These are phyloP conservation scores for Stegana nigrithorax DNA, from an alignment of 2,888 invertebrate genomes.

Conservation along the genomic window DNA sequence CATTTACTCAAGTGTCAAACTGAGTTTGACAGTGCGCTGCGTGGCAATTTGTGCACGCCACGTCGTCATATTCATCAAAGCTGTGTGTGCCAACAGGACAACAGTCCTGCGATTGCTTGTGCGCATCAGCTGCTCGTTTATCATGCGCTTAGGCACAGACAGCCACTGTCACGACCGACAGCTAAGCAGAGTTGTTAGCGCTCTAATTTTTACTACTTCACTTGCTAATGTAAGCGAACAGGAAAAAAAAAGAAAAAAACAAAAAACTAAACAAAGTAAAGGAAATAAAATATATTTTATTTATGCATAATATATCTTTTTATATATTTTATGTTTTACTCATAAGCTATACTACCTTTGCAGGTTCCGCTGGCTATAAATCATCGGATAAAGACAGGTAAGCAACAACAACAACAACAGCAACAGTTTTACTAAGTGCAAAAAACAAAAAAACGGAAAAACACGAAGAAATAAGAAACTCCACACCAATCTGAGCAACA, in stretches of 20 bases:
- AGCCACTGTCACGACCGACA: too few species aligned
- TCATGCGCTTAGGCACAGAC: too few species aligned
- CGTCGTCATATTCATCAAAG: constrained; percentile 45
- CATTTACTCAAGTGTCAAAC: constrained; percentile 39
- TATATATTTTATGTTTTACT: constrained; percentile 29
- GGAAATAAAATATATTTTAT: constrained; percentile 18
- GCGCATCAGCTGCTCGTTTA: constrained; percentile 13
- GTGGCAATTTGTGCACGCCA: constrained; percentile 2
- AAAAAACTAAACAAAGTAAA: too few species aligned
- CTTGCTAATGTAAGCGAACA: background rate
- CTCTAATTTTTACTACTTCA: constrained; percentile 35
- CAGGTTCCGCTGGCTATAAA: constrained; percentile 86
- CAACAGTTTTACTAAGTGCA: background rate
- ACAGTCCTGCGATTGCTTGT: constrained; percentile 8
- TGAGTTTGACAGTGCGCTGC: constrained; percentile 48
- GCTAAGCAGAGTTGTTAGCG: constrained; percentile 18
- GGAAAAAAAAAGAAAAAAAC: constrained; percentile 6
- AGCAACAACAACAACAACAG: constrained; percentile 68
- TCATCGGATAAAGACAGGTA: constrained; percentile 87
- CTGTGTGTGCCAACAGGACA: background rate
- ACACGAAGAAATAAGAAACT: too few species aligned
- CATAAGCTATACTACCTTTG: constrained; percentile 21
- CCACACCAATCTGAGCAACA: too few species aligned
- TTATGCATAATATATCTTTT: constrained; percentile 33
- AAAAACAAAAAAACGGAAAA: background rate